phyloP scores from a whole-genome alignment of 2,888 invertebrate species.

The Xestia sexstrigata region DNA sequence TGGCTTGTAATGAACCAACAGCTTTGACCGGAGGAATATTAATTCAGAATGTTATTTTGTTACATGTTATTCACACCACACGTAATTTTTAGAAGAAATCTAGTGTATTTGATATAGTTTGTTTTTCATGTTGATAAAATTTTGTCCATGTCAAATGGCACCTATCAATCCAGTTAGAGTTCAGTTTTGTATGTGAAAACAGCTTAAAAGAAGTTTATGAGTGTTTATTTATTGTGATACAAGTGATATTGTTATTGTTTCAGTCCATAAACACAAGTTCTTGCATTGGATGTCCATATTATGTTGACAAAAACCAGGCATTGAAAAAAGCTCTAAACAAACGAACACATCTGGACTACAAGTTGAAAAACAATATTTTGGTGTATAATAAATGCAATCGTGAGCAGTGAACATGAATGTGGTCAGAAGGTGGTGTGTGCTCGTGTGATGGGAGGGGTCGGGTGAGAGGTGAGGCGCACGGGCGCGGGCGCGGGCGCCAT shows the following conservation, averaged over 20 bases:
- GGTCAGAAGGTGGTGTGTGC: conserved; percentile 79
- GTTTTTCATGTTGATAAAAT: conserved; percentile 58
- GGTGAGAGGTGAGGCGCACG: conserved; percentile 90
- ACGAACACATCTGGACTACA: conserved; percentile 52
- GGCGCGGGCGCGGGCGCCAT: conserved; percentile 91
- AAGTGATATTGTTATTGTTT: conserved; percentile 47
- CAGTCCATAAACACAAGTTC: conserved; percentile 54
- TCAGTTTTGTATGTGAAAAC: conserved; percentile 23
- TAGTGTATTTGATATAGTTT: conserved; percentile 35
- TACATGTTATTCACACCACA: conserved; percentile 18
- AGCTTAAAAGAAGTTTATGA: conserved; percentile 27
- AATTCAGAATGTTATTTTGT: conserved; percentile 42
- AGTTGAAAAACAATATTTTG: conserved; percentile 63
- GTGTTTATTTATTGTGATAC: conserved; percentile 30
- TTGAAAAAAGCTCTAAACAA: conserved; percentile 60
- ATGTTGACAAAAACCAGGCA: conserved; percentile 59
- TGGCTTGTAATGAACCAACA: conserved; percentile 65
- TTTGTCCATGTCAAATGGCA: conserved; percentile 51
- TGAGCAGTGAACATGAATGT: conserved; percentile 77
- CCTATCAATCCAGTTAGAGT: conserved; percentile 56
- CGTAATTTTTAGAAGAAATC: conserved; percentile 26
- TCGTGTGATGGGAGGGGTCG: conserved; percentile 89
- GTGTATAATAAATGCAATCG: conserved; percentile 74
- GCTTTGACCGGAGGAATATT: conserved; percentile 52
- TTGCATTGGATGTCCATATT: conserved; percentile 44